Base-by-base conservation (phyloP, 2,113 vertebrate genomes). In the Geococcyx californianus region DNA sequence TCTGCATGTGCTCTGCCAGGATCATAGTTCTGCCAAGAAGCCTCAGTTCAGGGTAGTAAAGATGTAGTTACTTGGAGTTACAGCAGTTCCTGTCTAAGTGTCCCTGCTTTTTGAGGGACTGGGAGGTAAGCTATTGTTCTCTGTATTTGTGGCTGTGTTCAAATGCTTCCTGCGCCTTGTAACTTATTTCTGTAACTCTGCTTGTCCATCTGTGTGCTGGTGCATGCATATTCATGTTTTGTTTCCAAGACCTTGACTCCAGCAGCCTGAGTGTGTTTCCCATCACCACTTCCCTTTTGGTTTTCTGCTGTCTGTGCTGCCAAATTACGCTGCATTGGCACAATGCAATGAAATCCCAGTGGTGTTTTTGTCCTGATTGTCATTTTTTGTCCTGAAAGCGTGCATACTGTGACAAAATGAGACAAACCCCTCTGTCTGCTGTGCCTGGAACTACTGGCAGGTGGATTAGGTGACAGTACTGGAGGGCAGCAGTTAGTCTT, bases 321-420 rank as follows among this genome's bases (percentile, higher is more conserved):
- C 94, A 58, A 87, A 92, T 87, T 90, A 55, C 21, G 74, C 89
- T 76, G 69, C 87, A 76, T 74, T 5, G 24, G 52, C 89, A 89
- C 84, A 90, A 87, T 82, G 85, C 84, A 76, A 59, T 85, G 91
- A 95, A 97, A 94, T 94, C 82, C 83, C 94, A 72, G 69, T 92
- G 82, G 80, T 74, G 78, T 94, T 97, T 93, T 45, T 34, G 86
- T 89, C 86, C 92, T 92, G 74, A 60, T 90, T 95, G 95, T 82
- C 86, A 76, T 73, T 94, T 84, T 84, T 75, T 91, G 82, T 81
- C 83, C 91, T 94, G 72, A 96, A 96, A 95, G 73, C 92, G 81
- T 81, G 86, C 73, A 44, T 79, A 74, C 91, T 69, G 86, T 84
- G 91, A 93, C 92, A 91, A 73, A 96, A 79, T 69, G 40, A 86